A percentile compares a stretch with the other conserved stretches of the same genome.
These are phyloP conservation scores for Stomorhina lunata DNA, from an alignment of 2,888 invertebrate genomes.

Conservation along the genomic window DNA sequence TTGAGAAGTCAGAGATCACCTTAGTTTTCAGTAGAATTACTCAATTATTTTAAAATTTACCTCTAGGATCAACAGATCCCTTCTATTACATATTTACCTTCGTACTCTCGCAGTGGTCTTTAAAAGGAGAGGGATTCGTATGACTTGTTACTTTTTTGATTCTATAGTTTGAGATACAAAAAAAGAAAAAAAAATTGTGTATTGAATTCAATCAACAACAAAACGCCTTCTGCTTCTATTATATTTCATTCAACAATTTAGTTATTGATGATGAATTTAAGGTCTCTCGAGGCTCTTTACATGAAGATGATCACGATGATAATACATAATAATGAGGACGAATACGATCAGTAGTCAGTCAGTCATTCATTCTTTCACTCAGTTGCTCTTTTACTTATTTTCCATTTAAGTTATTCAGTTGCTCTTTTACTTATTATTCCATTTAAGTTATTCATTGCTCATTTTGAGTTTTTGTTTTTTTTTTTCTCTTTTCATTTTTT, in stretches of 20 bases:
- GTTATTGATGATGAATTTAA: neutral
- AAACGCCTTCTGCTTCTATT: conserved; percentile 37
- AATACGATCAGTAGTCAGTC: neutral
- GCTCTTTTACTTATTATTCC: too few species aligned
- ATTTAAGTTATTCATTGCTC: conserved; percentile 10
- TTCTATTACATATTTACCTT: too few species aligned
- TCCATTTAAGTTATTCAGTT: conserved; percentile 1
- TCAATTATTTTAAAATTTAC: too few species aligned
- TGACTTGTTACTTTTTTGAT: conserved; percentile 40
- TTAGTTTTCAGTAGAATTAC: too few species aligned
- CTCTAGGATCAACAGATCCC: too few species aligned
- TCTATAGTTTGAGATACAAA: neutral
- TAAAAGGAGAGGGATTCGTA: neutral
- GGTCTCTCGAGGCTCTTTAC: conserved; percentile 10
- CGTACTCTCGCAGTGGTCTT: too few species aligned
- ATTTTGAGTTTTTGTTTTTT: conserved; percentile 1
- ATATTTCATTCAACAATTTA: neutral
- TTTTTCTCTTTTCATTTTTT: neutral
- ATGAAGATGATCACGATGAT: neutral
- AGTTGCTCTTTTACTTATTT: too few species aligned
- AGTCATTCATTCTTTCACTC: neutral
- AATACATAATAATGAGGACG: too few species aligned
- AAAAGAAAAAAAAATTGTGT: too few species aligned
- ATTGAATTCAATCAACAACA: conserved; percentile 15
- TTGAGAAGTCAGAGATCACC: too few species aligned